Evolutionary conservation across 2,888 invertebrate species (phyloP), one percentile per base, ranked within the genome.

Genomic region (Ommatoiulus sabulosus): DNA sequence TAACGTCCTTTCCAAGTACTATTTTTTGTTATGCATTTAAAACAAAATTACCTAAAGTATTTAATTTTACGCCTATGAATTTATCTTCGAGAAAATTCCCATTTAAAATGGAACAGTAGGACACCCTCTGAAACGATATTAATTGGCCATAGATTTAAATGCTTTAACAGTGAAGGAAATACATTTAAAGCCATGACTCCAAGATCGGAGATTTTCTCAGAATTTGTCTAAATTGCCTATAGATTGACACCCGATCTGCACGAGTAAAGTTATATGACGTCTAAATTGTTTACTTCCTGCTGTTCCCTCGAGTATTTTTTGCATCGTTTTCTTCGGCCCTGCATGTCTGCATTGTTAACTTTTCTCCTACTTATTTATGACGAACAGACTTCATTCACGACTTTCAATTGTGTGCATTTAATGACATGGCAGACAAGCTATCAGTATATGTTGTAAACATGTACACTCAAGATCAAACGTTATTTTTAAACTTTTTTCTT

Each of bases 211-310:
- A 63, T 63, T 63, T 63, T n/a, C 17, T n/a, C 46, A 46, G 6
- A 46, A 46, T 46, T 46, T 63, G 63, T 6, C 12, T 10, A 12
- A 52, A 52, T 46, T 52, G 52, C 3, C 0, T 63, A 52, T 52
- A 15, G 52, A 52, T 4, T 46, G 63, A 17, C 63, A 63, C 20
- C n/a, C n/a, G 17, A 63, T 63, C n/a, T 63, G 7, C 17, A 63
- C 17, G n/a, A 63, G n/a, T 5, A n/a, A 63, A 63, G 17, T 63
- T 63, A 63, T 63, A 63, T 63, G 63, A 63, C n/a, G 63, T 63
- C n/a, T 63, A 63, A 63, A 63, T 63, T 63, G 63, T n/a, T 63
- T 63, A 63, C 7, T 63, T 63, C 63, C 63, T 63, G 63, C n/a
- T 63, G 63, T 63, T 63, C 6, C 7, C 63, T n/a, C n/a, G 7